Percentiles rank a stretch among this genome's conserved stretches.
Evolutionary conservation across 2,797 vertebrate species (phyloP).

Genomic region (Sibirionetta formosa): DNA sequence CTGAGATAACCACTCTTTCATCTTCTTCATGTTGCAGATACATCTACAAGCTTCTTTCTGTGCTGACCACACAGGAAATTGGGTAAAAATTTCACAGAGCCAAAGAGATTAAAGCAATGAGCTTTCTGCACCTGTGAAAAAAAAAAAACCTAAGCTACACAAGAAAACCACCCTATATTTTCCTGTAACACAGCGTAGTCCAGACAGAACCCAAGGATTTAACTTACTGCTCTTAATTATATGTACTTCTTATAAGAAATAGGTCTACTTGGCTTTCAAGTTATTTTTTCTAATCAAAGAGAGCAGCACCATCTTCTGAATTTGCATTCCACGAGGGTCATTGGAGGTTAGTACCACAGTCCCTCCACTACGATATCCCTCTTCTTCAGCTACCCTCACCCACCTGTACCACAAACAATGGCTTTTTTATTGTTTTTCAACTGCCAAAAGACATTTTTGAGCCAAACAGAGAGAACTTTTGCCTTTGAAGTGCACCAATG

Average conservation of each 20-base stretch:
- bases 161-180: neutral
- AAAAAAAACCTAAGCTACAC: neutral
- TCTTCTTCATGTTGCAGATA: neutral
- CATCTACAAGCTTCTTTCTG: neutral
- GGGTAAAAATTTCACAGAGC: slow-evolving; percentile 1
- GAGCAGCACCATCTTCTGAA: neutral
- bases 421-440: neutral
- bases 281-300: neutral
- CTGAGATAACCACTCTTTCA: neutral
- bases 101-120: neutral
- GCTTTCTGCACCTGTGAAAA: neutral
- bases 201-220: neutral
- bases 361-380: fast-evolving
- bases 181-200: neutral
- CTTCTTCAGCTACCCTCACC: neutral
- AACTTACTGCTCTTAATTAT: neutral
- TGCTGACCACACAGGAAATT: neutral
- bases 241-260: neutral
- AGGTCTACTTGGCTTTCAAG: neutral
- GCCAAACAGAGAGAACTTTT: neutral
- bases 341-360: neutral
- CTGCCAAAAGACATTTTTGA: neutral
- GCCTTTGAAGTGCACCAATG: neutral
- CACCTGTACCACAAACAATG: neutral
- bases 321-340: neutral